Conservation (phyloP, 2,797 vertebrate genomes). For the Cheirogaleus major region DNA sequence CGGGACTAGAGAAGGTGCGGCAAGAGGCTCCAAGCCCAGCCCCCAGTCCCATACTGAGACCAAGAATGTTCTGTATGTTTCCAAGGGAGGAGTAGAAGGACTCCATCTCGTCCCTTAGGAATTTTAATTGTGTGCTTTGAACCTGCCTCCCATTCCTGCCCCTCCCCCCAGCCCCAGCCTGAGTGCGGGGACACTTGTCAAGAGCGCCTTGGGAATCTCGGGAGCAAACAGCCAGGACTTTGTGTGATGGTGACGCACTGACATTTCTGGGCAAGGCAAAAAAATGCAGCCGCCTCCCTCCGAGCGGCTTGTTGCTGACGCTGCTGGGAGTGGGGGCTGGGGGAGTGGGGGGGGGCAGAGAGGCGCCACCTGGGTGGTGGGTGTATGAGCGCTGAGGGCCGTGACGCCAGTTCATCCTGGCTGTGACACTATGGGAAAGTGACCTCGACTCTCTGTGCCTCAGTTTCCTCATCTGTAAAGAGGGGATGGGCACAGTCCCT, state of each 20-base stretch:
- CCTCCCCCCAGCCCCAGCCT: neutral
- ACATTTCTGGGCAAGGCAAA: constrained; percentile 80
- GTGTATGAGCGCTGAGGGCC: neutral
- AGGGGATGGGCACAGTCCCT: neutral
- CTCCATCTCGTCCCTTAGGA: constrained; percentile 60
- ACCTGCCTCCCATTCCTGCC: constrained; percentile 46
- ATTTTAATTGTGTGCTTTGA: constrained; percentile 76
- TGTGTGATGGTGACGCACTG: constrained; percentile 81
- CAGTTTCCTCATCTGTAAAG: neutral
- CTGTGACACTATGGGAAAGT: neutral
- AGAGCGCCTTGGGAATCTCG: constrained; percentile 37
- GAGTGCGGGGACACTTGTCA: constrained; percentile 75
- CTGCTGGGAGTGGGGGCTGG: neutral
- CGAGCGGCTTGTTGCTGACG: neutral
- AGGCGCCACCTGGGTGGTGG: neutral
- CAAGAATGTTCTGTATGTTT: constrained; percentile 80
- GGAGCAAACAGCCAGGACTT: constrained; percentile 83
- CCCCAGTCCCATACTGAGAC: neutral
- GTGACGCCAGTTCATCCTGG: neutral
- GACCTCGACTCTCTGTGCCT: neutral
- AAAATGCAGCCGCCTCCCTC: constrained; percentile 61
- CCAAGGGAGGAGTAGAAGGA: constrained; percentile 33
- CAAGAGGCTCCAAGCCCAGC: neutral
- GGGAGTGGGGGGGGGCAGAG: neutral
- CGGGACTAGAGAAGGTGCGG: neutral